Base-by-base conservation (phyloP, 2,113 vertebrate genomes). In the Colistium nudipinnis region DNA sequence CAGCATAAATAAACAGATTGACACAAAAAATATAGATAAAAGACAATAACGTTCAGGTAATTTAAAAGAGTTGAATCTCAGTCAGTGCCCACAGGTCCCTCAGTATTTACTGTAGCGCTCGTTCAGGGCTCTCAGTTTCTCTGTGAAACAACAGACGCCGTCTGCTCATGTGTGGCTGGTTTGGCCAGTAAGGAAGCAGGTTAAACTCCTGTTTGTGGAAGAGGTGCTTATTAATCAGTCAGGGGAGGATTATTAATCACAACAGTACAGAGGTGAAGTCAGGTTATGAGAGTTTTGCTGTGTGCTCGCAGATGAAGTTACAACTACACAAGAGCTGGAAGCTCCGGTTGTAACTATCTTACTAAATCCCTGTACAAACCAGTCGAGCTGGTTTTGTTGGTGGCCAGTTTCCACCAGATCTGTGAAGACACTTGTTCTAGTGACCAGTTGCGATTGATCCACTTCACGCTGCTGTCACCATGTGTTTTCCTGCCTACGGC, bases 161-260 rank as follows among this genome's bases (percentile, higher is more conserved):
- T 16, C 16, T 0, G 54, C 19, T 43, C 30, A 16, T 33, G 53
- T 52, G 19, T 33, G 47, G 4, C 65, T 62, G 73, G 61, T 66
- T 75, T 52, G 36, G 3, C 48, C 47, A 51, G 25, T 47, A 59
- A 11, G 22, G 74, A 78, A 62, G 48, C 24, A 52, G 43, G 55
- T 48, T 61, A 14, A 49, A 77, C 28, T 68, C 17, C 24, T 71
- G 22, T 33, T 33, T 19, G 44, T 52, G 4, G 39, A 62, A 20
- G 48, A 31, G 14, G 44, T 54, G 22, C 33, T 71, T 24, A 70
- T 72, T 54, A 60, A 53, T 66, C n/a, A n/a, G 47, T 62, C 65
- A 60, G 7, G 5, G 6, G 27, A 57, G 52, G 68, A 81, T 76
- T 68, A 79, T 62, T 67, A n/a, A 30, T 48, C 28, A 49, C 25